Evolutionary conservation across 2,797 vertebrate species (phyloP).

Genomic region (Staurois parvus): DNA sequence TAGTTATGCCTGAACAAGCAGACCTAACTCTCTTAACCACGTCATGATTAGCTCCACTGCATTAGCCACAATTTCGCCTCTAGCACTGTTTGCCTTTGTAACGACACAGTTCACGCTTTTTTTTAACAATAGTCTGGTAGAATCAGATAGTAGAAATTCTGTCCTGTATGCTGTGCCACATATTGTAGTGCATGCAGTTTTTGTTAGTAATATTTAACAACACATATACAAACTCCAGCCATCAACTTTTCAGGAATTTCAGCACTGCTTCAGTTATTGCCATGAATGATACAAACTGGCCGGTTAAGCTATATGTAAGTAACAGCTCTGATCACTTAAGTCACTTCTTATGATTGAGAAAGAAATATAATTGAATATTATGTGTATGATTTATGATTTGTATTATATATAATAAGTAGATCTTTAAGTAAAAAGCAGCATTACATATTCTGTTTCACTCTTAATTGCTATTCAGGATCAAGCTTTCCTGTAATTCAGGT

Average conservation of each 20-base stretch:
- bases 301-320: conserved; percentile 41
- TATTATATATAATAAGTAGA: no score
- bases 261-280: not conserved
- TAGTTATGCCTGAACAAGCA: conserved; percentile 65
- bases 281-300: conserved; percentile 37
- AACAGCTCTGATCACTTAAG: conserved; percentile 8
- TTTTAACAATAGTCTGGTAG: conserved; percentile 64
- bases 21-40: conserved; percentile 65
- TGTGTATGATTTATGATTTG: not conserved
- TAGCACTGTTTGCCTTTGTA: conserved; percentile 70
- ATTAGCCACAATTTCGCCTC: conserved; percentile 64
- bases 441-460: not conserved
- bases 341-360: not conserved
- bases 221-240: not conserved
- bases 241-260: not conserved
- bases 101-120: conserved; percentile 61
- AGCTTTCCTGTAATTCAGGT: not conserved
- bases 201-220: conserved; percentile 5
- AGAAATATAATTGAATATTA: not conserved
- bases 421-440: no score
- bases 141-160: conserved; percentile 63
- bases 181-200: conserved; percentile 43
- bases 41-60: conserved; percentile 65
- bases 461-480: not conserved
- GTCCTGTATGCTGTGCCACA: conserved; percentile 48